Evolutionary conservation across 2,113 vertebrate genomes (phyloP), one percentile per base, ranked within the genome.

Genomic region (Cyprinus carpio): DNA sequence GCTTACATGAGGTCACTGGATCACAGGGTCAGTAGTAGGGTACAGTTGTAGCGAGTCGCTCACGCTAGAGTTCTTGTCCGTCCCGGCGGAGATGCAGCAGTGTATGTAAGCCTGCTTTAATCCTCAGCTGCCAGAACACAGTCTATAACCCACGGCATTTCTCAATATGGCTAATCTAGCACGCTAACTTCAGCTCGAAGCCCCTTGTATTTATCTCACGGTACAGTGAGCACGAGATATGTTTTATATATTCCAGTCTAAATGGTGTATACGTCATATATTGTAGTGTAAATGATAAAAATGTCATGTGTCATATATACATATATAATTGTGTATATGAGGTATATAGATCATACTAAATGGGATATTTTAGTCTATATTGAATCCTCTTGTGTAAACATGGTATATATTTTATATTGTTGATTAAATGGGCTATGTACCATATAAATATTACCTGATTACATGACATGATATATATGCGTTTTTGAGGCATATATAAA

Each of bases 31-130:
- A 13, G 31, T 65, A 13, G 54, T 81, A 79, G 91, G 94, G 86
- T 94, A 96, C 0, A 93, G 91, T 82, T 95, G 93, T 60, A 16
- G 67, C 15, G 58, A 43, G 54, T 62, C n/a, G 25, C 34, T 64
- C 25, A 65, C 3, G 56, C 71, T 27, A 69, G 67, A 56, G 25
- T 78, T 46, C 27, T 81, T 75, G 84, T 85, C 62, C 56, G 29
- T 79, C 31, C 51, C 72, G 16, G 43, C 3, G 15, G 74, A 69
- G 58, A 78, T 65, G 64, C 29, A 5, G 49, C 2, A 3, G 72
- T 46, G 67, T 82, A 40, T 64, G 71, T 54, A 54, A 78, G 74
- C 67, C 72, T 34, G 54, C 31, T 64, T 71, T 88, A 81, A 88
- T 84, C 67, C 82, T 76, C 87, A 86, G 81, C 81, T 84, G 82